phyloP scores from a whole-genome alignment of 2,113 vertebrate genomes.

The Peromyscus polionotus region DNA sequence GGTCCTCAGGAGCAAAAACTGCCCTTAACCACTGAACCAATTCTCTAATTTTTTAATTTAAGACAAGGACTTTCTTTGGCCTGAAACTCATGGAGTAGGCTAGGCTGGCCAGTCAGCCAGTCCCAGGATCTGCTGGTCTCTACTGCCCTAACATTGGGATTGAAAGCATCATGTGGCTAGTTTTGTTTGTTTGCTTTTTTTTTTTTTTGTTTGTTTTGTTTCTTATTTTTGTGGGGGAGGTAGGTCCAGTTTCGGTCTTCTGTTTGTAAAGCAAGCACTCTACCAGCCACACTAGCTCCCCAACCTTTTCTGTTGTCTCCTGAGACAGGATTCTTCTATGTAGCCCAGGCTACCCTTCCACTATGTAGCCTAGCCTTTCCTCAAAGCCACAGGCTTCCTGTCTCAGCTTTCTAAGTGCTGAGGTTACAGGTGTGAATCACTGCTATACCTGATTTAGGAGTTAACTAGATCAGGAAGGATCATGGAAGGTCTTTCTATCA shows the following conservation, averaged over 20 bases:
- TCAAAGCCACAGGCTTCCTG: not conserved
- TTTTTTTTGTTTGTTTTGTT: too few relatives aligned
- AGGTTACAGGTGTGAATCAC: not conserved
- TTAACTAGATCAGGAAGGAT: not conserved
- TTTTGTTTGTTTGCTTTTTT: not conserved
- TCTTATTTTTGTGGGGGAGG: not conserved
- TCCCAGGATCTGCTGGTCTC: not conserved
- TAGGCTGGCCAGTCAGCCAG: not conserved
- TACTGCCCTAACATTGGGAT: not conserved
- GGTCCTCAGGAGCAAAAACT: not conserved
- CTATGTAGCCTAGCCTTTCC: not conserved
- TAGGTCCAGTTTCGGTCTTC: not conserved
- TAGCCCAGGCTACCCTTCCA: not conserved
- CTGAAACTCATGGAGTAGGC: not conserved
- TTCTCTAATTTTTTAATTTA: not conserved
- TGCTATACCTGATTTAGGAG: not conserved
- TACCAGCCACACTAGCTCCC: not conserved
- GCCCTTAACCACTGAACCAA: not conserved
- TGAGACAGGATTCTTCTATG: not conserved
- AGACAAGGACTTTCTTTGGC: not conserved
- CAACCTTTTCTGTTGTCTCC: not conserved
- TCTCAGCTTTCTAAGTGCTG: not conserved
- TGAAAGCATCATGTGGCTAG: not conserved
- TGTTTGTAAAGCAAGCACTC: not conserved
- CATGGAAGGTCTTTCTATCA: not conserved